These are phyloP conservation scores for Coecobrya sp. DNA, from an alignment of 2,888 invertebrate genomes.

Conservation along the genomic window DNA sequence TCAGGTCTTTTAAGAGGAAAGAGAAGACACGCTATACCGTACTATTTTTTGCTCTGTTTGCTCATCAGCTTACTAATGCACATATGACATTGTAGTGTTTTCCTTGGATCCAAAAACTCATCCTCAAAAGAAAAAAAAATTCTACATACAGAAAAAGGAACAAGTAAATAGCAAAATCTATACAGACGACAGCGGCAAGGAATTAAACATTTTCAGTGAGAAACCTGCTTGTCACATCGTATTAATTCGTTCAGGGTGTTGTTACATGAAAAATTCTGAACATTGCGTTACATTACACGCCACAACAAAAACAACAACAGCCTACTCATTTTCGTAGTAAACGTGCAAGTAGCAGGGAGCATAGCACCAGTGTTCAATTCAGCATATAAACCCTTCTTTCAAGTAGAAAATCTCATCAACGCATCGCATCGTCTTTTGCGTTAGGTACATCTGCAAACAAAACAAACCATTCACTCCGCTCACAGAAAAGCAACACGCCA, in stretches of 20 bases:
- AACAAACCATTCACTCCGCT: slow-evolving; percentile 69
- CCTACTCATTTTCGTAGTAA: slow-evolving; percentile 51
- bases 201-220: slow-evolving; percentile 62
- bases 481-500: slow-evolving; percentile 60
- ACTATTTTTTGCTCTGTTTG: slow-evolving; percentile 40
- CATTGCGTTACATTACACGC: slow-evolving; percentile 45
- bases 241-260: slow-evolving; percentile 74
- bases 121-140: background rate
- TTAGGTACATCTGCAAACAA: slow-evolving; percentile 80
- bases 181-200: slow-evolving; percentile 6
- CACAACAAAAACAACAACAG: slow-evolving; percentile 51
- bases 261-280: slow-evolving; percentile 15
- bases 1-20: too few species aligned
- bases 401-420: slow-evolving; percentile 56
- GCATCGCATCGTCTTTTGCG: slow-evolving; percentile 24
- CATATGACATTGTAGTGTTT: slow-evolving; percentile 55
- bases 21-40: slow-evolving; percentile 27
- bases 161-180: background rate
- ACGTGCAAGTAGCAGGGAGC: too few species aligned
- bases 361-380: slow-evolving; percentile 11
- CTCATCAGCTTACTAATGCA: slow-evolving; percentile 25
- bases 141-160: slow-evolving; percentile 28
- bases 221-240: slow-evolving; percentile 74
- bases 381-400: slow-evolving; percentile 30
- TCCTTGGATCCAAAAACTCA: slow-evolving; percentile 59